phyloP scores from a whole-genome alignment of 2,797 vertebrate species.

The Pygocentrus nattereri region DNA sequence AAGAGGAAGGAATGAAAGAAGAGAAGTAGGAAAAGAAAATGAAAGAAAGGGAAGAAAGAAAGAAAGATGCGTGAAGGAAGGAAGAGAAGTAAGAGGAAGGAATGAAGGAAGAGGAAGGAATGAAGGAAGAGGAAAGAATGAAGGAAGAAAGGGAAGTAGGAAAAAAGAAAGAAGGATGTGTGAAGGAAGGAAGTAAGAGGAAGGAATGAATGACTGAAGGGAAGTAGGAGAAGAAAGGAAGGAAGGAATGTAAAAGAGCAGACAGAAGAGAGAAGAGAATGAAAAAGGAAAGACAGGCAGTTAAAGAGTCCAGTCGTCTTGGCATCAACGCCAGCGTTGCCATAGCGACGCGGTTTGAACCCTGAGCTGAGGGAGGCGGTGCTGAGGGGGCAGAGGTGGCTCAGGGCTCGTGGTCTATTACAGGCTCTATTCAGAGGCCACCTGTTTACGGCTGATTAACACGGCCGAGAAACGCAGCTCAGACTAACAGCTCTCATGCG shows the following conservation, averaged over 20 bases:
- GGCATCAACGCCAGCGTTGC: neutral
- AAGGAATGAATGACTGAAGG: neutral
- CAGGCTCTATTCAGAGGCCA: neutral
- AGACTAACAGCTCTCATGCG: neutral
- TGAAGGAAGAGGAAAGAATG: too few relatives aligned
- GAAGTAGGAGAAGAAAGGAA: neutral
- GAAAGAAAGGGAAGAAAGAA: neutral
- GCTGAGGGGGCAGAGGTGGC: neutral
- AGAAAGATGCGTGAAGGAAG: neutral
- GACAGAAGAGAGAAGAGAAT: neutral
- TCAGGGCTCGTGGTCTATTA: too few relatives aligned
- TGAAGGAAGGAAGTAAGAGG: too few relatives aligned
- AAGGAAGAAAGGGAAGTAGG: too few relatives aligned
- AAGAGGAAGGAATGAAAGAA: neutral
- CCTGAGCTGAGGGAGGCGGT: neutral
- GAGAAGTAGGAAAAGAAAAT: neutral
- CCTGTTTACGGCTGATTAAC: constrained; percentile 28
- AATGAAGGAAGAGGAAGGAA: neutral
- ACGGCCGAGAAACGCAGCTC: neutral
- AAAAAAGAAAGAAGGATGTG: too few relatives aligned
- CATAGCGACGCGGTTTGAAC: neutral
- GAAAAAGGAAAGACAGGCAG: too few relatives aligned
- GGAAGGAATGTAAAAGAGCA: too few relatives aligned
- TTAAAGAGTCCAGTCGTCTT: too few relatives aligned
- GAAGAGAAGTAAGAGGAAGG: neutral